Evolutionary conservation across 1,140 invertebrate species (phyloP).

Genomic region (Lucilia sericata): DNA sequence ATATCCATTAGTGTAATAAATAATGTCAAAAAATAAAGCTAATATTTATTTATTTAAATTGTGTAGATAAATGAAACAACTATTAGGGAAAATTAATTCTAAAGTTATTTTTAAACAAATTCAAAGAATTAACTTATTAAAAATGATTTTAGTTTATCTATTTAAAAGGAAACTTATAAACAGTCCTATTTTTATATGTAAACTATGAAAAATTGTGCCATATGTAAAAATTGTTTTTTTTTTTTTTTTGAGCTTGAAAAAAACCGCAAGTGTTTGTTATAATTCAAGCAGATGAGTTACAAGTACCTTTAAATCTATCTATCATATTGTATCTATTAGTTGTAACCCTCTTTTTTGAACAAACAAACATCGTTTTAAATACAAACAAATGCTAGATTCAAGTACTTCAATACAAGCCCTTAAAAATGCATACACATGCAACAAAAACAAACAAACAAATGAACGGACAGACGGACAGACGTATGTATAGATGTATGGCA

Average conservation of each 20-base stretch:
- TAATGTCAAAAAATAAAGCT: not conserved
- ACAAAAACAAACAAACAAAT: not conserved
- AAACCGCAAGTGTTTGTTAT: slow-evolving; percentile 32
- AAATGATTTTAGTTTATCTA: too few species aligned
- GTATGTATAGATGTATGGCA: too few species aligned
- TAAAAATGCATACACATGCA: slow-evolving; percentile 1
- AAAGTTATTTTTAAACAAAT: too few species aligned
- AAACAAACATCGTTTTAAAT: not conserved
- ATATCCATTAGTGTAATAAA: not conserved
- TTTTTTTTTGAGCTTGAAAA: not conserved
- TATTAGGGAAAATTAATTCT: too few species aligned
- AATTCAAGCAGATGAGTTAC: slow-evolving; percentile 25
- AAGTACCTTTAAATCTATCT: not conserved
- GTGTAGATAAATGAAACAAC: not conserved
- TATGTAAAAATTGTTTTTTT: slow-evolving; percentile 31
- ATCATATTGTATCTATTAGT: slow-evolving; percentile 12
- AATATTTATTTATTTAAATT: not conserved
- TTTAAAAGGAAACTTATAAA: too few species aligned
- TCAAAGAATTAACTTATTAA: too few species aligned
- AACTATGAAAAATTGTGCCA: slow-evolving; percentile 1
- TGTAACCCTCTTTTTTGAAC: not conserved
- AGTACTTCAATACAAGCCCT: slow-evolving; percentile 10
- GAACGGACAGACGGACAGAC: not conserved
- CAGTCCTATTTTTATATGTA: too few species aligned
- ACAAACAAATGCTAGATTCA: not conserved